These are phyloP conservation scores for Teleogryllus oceanicus DNA, from an alignment of 2,888 invertebrate species.

Conservation along the genomic window DNA sequence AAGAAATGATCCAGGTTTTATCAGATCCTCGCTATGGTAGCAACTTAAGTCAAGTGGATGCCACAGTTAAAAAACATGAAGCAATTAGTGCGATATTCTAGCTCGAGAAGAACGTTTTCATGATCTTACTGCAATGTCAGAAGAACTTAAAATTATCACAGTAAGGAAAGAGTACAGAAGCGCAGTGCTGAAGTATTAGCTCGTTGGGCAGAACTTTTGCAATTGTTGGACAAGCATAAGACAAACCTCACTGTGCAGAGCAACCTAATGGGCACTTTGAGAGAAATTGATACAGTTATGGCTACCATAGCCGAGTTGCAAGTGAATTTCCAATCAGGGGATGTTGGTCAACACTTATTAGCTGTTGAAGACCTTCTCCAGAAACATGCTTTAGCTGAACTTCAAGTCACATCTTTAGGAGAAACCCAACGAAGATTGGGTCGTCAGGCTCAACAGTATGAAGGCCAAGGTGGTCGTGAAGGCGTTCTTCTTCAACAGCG, in stretches of 20 bases:
- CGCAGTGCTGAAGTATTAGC: slow-evolving; percentile 74
- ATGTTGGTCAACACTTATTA: slow-evolving; percentile 88
- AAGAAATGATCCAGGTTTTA: slow-evolving; percentile 95
- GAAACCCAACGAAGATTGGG: slow-evolving; percentile 78
- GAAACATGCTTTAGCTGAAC: slow-evolving; percentile 87
- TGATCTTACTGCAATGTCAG: slow-evolving; percentile 89
- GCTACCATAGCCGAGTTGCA: slow-evolving; percentile 81
- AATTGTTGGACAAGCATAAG: slow-evolving; percentile 79
- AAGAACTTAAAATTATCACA: slow-evolving; percentile 90
- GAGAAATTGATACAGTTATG: slow-evolving; percentile 88
- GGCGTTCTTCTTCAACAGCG: slow-evolving; percentile 64
- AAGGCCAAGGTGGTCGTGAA: slow-evolving; percentile 57
- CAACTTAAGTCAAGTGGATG: slow-evolving; percentile 89
- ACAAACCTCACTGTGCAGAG: slow-evolving; percentile 73
- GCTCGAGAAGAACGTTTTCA: slow-evolving; percentile 91
- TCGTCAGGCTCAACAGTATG: slow-evolving; percentile 60
- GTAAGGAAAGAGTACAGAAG: slow-evolving; percentile 70
- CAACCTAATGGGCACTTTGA: slow-evolving; percentile 78
- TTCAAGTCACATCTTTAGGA: slow-evolving; percentile 84
- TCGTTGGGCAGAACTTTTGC: slow-evolving; percentile 83
- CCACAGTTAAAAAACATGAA: slow-evolving; percentile 96
- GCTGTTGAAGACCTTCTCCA: slow-evolving; percentile 94
- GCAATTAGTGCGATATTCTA: slow-evolving; percentile 96
- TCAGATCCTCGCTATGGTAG: slow-evolving; percentile 88
- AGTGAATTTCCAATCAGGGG: slow-evolving; percentile 62